Percentiles rank a stretch among this genome's conserved stretches.
Evolutionary conservation across 1,140 invertebrate genomes (phyloP).

Genomic region (Diachasmimorpha longicaudata): DNA sequence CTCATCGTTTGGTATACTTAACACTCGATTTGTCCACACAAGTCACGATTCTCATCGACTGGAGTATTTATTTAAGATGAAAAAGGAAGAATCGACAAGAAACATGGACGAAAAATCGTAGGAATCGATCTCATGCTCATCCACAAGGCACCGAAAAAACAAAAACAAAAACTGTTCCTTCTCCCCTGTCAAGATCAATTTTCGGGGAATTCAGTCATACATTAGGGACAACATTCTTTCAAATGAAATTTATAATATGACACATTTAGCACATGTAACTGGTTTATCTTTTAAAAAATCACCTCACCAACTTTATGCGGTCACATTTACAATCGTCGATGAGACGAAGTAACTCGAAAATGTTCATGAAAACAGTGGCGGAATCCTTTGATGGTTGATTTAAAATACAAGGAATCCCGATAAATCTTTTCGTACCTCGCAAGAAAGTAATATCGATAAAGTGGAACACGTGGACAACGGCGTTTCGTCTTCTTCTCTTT

Average conservation of each 20-base stretch:
- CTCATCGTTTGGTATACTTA: constrained; percentile 4
- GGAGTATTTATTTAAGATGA: neutral
- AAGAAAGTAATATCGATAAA: neutral
- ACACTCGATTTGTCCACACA: constrained; percentile 7
- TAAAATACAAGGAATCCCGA: neutral
- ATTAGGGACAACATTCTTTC: neutral
- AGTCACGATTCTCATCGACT: constrained; percentile 12
- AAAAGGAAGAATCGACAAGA: neutral
- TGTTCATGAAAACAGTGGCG: neutral
- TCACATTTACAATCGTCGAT: neutral
- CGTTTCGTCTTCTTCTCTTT: neutral
- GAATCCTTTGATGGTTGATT: neutral
- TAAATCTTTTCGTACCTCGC: neutral
- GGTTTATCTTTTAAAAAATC: neutral
- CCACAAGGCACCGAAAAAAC: neutral
- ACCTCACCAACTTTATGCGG: neutral
- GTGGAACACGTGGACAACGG: neutral
- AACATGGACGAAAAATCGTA: neutral
- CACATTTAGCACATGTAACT: neutral
- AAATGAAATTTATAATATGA: neutral
- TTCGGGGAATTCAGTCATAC: neutral
- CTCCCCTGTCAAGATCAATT: neutral
- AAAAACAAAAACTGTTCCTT: neutral
- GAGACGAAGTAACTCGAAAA: neutral
- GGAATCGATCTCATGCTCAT: neutral